phyloP scores from a whole-genome alignment of 2,888 invertebrate genomes.

The Parnassius glacialis region DNA sequence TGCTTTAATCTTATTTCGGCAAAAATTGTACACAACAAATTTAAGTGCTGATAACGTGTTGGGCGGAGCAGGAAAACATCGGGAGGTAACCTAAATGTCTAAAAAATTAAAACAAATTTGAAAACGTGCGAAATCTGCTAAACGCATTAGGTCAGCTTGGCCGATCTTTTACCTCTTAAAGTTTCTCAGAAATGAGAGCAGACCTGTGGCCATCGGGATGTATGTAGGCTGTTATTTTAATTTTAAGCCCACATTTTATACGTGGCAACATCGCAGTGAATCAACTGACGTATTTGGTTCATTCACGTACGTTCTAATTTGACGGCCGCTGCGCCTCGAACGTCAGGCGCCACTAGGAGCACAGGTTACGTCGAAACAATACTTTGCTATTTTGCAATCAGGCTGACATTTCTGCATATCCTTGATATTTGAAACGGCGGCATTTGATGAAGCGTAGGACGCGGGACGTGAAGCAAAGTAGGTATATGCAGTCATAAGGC shows the following conservation, averaged over 20 bases:
- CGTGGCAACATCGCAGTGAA: background rate
- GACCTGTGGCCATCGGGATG: too few species aligned
- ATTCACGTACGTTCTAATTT: slow-evolving; percentile 7
- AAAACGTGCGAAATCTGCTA: background rate
- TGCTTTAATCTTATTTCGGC: too few species aligned
- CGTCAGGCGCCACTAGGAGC: slow-evolving; percentile 39
- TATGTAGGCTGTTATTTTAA: too few species aligned
- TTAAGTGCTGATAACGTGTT: too few species aligned
- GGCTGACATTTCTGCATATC: slow-evolving; percentile 74
- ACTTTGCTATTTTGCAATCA: slow-evolving; percentile 56
- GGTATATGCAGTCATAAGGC: slow-evolving; percentile 25
- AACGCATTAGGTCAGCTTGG: background rate
- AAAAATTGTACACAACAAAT: too few species aligned
- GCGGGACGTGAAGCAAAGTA: slow-evolving; percentile 50
- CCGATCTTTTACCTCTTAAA: too few species aligned
- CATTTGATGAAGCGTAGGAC: slow-evolving; percentile 69
- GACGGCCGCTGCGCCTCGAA: slow-evolving; percentile 32
- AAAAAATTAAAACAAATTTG: background rate
- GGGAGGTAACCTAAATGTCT: background rate
- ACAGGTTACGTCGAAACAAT: slow-evolving; percentile 59
- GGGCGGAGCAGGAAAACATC: background rate
- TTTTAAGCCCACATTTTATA: background rate
- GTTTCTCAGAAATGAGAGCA: background rate
- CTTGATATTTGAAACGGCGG: slow-evolving; percentile 75
- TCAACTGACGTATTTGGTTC: background rate